Evolutionary conservation across 2,888 invertebrate species (phyloP).

Genomic region (Athalia rosae): DNA sequence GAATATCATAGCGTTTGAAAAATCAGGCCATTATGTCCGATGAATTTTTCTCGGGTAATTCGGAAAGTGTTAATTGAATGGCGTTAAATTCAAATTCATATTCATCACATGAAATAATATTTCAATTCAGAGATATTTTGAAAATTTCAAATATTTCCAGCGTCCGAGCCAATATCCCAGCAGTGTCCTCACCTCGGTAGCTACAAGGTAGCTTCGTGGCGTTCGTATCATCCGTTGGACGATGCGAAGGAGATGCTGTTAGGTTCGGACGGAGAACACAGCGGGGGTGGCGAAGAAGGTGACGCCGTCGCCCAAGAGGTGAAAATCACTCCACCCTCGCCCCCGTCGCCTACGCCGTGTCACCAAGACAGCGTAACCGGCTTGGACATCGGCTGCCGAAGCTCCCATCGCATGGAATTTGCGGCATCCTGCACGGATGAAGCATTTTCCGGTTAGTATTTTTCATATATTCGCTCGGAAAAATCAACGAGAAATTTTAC

Average conservation of each 20-base stretch:
- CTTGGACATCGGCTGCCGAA: conserved; percentile 68
- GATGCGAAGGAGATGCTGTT: conserved; percentile 52
- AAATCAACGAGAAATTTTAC: not conserved
- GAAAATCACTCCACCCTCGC: conserved; percentile 60
- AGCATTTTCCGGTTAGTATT: conserved; percentile 62
- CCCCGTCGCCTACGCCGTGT: conserved; percentile 59
- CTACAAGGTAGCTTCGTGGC: conserved; percentile 66
- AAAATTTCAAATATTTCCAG: conserved; percentile 51
- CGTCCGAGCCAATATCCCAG: conserved; percentile 66
- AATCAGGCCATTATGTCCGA: not conserved
- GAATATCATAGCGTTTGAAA: too few species aligned
- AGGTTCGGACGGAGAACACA: conserved; percentile 50
- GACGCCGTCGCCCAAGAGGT: conserved; percentile 62
- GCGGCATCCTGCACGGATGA: conserved; percentile 68
- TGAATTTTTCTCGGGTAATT: not conserved
- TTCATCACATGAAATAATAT: too few species aligned
- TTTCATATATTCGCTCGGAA: conserved; percentile 36
- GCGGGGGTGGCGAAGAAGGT: conserved; percentile 56
- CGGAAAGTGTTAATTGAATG: too few species aligned
- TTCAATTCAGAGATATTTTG: too few species aligned
- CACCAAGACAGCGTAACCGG: conserved; percentile 63
- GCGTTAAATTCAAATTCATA: too few species aligned
- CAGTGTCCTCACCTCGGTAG: conserved; percentile 68
- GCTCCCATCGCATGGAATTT: conserved; percentile 68
- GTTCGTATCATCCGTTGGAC: conserved; percentile 55